phyloP scores from a whole-genome alignment of 2,888 invertebrate species.

The Drosophila borealis region DNA sequence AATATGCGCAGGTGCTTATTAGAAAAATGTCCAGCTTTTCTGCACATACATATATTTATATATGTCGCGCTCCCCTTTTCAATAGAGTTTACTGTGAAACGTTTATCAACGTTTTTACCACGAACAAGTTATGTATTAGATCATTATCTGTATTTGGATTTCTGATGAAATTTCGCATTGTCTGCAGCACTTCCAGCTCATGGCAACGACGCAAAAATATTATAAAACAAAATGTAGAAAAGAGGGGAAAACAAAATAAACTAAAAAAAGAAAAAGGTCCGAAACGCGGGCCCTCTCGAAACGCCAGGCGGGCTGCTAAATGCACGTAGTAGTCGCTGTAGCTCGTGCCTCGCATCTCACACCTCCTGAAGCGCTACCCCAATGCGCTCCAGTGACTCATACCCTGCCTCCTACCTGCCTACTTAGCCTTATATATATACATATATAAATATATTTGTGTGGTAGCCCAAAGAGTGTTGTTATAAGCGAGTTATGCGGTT shows the following conservation, averaged over 20 bases:
- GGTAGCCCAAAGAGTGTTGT: slow-evolving; percentile 5
- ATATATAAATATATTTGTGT: not conserved
- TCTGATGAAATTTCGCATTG: slow-evolving; percentile 81
- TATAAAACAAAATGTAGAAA: slow-evolving; percentile 15
- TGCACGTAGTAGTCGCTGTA: slow-evolving; percentile 36
- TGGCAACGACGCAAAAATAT: slow-evolving; percentile 36
- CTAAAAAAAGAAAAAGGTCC: slow-evolving; percentile 33
- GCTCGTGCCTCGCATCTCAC: slow-evolving; percentile 21
- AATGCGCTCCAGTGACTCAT: slow-evolving; percentile 57
- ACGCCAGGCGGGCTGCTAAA: slow-evolving; percentile 47
- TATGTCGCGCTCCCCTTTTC: slow-evolving; percentile 10
- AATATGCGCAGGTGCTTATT: slow-evolving; percentile 21
- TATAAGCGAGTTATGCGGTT: slow-evolving; percentile 31
- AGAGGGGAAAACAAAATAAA: slow-evolving; percentile 19
- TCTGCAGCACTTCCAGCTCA: slow-evolving; percentile 56
- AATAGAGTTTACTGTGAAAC: slow-evolving; percentile 39
- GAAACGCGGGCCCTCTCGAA: slow-evolving; percentile 40
- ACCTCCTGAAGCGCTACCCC: slow-evolving; percentile 19
- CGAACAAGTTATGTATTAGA: slow-evolving; percentile 81
- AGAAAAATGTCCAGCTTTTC: slow-evolving; percentile 1
- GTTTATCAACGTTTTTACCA: slow-evolving; percentile 61
- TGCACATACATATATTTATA: not conserved
- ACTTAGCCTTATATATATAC: not conserved
- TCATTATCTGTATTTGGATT: slow-evolving; percentile 80
- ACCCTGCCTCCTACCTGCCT: slow-evolving; percentile 18